Evolutionary conservation across 2,888 invertebrate genomes (phyloP).

Genomic region (Apomyelois bistriatella): DNA sequence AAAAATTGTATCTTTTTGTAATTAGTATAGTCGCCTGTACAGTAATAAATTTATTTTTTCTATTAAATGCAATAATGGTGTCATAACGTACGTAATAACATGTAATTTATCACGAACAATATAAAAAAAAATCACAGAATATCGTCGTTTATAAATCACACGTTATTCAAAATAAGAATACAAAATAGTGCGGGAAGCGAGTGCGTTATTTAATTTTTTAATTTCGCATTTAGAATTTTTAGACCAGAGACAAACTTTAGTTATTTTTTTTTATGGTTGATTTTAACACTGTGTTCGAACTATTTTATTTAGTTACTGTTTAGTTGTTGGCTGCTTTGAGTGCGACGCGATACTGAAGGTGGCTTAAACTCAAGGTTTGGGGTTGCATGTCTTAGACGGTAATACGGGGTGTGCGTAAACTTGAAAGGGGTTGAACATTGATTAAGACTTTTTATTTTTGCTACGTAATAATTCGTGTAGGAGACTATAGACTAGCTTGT

Average conservation of each 20-base stretch:
- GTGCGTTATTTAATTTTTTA: constrained; percentile 21
- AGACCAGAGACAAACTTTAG: constrained; percentile 26
- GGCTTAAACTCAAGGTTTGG: constrained; percentile 6
- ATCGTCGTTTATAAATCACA: constrained; percentile 4
- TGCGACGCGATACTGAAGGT: constrained; percentile 37
- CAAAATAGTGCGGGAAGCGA: constrained; percentile 20
- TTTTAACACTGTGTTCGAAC: constrained; percentile 30
- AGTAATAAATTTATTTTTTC: no score
- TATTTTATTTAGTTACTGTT: constrained; percentile 31
- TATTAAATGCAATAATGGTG: neutral
- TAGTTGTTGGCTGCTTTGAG: constrained; percentile 24
- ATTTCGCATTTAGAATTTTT: constrained; percentile 27
- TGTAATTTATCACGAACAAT: neutral
- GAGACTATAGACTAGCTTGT: no score
- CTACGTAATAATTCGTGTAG: neutral
- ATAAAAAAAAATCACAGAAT: neutral
- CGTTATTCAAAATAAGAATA: constrained; percentile 13
- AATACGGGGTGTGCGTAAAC: constrained; percentile 6
- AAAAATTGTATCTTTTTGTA: no score
- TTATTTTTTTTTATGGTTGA: constrained; percentile 24
- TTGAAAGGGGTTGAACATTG: neutral
- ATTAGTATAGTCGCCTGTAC: no score
- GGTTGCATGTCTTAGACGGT: constrained; percentile 6
- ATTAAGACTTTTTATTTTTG: neutral
- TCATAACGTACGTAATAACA: neutral